Base-by-base conservation (phyloP, 2,797 vertebrate genomes). In the Gymnothorax reevesii region DNA sequence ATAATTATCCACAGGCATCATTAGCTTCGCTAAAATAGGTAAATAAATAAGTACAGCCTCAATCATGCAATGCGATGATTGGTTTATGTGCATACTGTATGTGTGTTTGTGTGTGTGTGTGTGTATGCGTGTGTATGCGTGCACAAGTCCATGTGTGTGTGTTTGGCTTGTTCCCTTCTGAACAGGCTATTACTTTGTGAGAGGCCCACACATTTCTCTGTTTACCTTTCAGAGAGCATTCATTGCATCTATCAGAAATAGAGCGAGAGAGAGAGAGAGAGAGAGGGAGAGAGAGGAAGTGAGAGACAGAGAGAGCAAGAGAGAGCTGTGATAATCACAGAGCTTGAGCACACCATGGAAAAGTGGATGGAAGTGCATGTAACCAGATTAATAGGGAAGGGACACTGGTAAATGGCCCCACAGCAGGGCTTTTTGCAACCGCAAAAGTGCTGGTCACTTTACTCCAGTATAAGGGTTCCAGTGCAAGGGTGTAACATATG, bases 361-460 rank as follows among this genome's bases (percentile, higher is more conserved):
- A 89, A 75, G 66, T 10, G 82, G 89, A 91, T 89, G 88, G 88
- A 90, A 84, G 90, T 88, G 87, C 91, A 91, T 90, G 91, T 91
- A 87, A 84, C 90, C 92, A 91, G 94, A 93, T 94, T 93, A 94
- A 95, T 94, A 93, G 92, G 89, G 89, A 89, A 86, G 90, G 80
- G 87, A 89, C 89, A 66, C 88, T 91, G 91, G 90, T 87, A 90
- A 93, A 93, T 88, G 91, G 73, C 84, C 84, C 86, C 85, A 91
- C 87, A 83, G 80, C 71, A 87, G 87, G 88, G 82, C 89, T 1
- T 87, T 89, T 89, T 88, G 52, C 87, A 91, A 90, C 91, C 90
- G 87, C 88, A 83, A 83, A 88, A 75, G 57, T 87, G 88, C 86
- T 87, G 90, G 89, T 88, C 54, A 52, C 49, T 85, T 90, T 89